Evolutionary conservation across 1,140 invertebrate genomes (phyloP).

Genomic region (Drosophila biarmipes): DNA sequence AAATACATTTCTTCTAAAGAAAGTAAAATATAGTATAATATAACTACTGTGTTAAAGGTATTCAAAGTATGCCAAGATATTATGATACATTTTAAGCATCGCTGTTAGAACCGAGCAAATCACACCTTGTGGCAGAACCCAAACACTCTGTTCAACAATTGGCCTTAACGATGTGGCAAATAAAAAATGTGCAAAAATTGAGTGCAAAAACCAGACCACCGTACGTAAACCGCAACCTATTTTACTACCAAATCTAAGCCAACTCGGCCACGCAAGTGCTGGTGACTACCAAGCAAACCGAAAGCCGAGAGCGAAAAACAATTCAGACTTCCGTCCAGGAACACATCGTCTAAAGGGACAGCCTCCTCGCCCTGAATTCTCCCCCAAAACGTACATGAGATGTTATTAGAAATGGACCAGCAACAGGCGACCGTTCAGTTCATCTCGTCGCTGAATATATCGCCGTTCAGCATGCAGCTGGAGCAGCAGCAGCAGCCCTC

Average conservation of each 20-base stretch:
- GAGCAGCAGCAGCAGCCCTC: constrained; percentile 88
- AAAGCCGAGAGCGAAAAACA: constrained; percentile 1
- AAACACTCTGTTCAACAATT: constrained; percentile 32
- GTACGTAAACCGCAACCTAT: constrained; percentile 44
- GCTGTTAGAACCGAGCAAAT: constrained; percentile 1
- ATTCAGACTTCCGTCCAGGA: constrained; percentile 56
- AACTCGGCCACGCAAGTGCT: not conserved
- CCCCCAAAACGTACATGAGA: constrained; percentile 84
- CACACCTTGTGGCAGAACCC: constrained; percentile 1
- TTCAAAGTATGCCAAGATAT: constrained; percentile 29
- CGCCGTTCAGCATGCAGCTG: constrained; percentile 91
- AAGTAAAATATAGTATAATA: constrained; percentile 32
- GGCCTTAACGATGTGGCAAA: constrained; percentile 63
- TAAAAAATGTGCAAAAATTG: constrained; percentile 51
- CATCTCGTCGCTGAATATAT: constrained; percentile 93
- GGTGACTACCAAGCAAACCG: constrained; percentile 5
- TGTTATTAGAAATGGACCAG: constrained; percentile 93
- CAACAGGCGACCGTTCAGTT: constrained; percentile 90
- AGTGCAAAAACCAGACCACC: constrained; percentile 73
- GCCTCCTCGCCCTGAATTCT: constrained; percentile 12
- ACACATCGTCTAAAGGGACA: not conserved
- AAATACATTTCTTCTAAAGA: constrained; percentile 40
- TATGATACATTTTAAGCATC: constrained; percentile 34
- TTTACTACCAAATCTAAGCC: constrained; percentile 39
- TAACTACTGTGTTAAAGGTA: constrained; percentile 18